Percentiles rank a stretch among this genome's conserved stretches.
These are phyloP conservation scores for Harpagoxenus sublaevis DNA, from an alignment of 2,888 invertebrate species.

Conservation along the genomic window DNA sequence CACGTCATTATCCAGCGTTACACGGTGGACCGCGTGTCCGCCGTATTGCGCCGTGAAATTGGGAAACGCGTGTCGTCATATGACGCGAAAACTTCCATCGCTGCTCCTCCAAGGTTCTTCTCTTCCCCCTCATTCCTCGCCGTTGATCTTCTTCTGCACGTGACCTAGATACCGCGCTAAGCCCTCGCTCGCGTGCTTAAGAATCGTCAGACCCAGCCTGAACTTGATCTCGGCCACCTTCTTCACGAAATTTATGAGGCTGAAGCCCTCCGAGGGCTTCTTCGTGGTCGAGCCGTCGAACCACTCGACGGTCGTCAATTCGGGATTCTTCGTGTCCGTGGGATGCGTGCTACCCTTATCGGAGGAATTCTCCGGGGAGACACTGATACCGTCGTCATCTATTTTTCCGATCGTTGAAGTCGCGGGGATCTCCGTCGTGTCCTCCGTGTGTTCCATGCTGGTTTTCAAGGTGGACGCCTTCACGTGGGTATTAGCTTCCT, in stretches of 20 bases:
- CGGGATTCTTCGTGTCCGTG: conserved; percentile 57
- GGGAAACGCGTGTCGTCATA: not conserved
- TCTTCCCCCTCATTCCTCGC: conserved; percentile 76
- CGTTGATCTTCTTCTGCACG: conserved; percentile 87
- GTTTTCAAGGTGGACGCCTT: conserved; percentile 48
- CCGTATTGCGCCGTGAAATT: not conserved
- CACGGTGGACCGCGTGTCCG: not conserved
- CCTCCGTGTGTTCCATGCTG: not conserved
- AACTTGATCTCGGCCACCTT: conserved; percentile 91
- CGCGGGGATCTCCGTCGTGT: not conserved
- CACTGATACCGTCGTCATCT: conserved; percentile 26
- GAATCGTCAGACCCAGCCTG: conserved; percentile 89
- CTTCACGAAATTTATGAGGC: conserved; percentile 88
- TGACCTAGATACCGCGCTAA: conserved; percentile 89
- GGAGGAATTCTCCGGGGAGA: conserved; percentile 30
- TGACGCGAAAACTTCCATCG: conserved; percentile 12
- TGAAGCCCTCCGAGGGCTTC: conserved; percentile 72
- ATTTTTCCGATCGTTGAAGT: conserved; percentile 17
- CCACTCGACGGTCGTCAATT: conserved; percentile 75
- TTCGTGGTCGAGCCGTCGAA: conserved; percentile 71
- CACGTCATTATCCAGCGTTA: not conserved
- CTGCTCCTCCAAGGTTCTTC: not conserved
- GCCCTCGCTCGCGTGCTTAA: conserved; percentile 90
- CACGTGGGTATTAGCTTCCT: conserved; percentile 53
- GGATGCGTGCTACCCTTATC: not conserved